phyloP scores from a whole-genome alignment of 2,797 vertebrate species.

The Hozukius guyotensis region DNA sequence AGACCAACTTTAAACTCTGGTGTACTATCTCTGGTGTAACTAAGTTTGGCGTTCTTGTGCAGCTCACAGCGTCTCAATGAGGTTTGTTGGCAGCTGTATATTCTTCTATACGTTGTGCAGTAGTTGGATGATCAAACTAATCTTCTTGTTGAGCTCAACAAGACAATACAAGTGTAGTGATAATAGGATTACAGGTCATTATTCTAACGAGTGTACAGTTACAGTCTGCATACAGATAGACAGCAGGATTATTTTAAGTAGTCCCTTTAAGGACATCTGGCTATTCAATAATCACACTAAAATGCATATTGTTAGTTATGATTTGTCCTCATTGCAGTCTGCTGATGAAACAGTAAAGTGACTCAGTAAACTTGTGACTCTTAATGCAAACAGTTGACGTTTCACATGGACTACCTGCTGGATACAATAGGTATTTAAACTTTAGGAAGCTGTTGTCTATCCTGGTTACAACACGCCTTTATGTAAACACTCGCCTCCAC shows the following conservation, averaged over 20 bases:
- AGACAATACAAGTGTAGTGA: conserved; percentile 24
- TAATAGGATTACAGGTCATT: conserved; percentile 53
- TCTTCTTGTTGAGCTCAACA: conserved; percentile 26
- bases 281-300: background rate
- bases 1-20: background rate
- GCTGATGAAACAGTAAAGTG: background rate
- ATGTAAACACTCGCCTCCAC: conserved; percentile 46
- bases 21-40: background rate
- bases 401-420: conserved; percentile 12
- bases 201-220: conserved; percentile 14
- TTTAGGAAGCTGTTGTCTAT: conserved; percentile 2
- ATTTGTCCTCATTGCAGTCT: background rate
- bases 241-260: conserved; percentile 3
- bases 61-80: background rate
- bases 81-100: background rate
- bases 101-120: background rate
- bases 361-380: conserved; percentile 26
- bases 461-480: conserved; percentile 39
- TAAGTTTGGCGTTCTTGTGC: background rate
- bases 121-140: conserved; percentile 22
- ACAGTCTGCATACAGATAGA: background rate
- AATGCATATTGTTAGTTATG: background rate
- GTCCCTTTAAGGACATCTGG: background rate
- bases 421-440: conserved; percentile 16
- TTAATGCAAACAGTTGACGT: background rate